A percentile compares a stretch with the other conserved stretches of the same genome.
phyloP scores from a whole-genome alignment of 2,113 vertebrate species.

The Bombycilla garrulus region DNA sequence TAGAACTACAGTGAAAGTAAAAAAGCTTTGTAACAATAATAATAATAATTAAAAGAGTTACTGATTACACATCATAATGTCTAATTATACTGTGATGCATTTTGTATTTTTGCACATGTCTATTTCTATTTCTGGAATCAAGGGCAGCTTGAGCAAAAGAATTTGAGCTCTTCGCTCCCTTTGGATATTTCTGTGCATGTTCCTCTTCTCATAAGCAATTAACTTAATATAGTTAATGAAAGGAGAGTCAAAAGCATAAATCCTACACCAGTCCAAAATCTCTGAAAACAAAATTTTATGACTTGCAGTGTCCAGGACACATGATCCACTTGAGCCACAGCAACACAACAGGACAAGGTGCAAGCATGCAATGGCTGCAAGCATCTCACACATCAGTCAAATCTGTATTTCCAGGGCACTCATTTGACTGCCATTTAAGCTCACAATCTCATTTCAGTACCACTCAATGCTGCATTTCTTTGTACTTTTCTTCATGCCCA shows the following conservation, averaged over 20 bases:
- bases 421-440: not conserved
- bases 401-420: not conserved
- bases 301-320: not conserved
- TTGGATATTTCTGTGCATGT: not conserved
- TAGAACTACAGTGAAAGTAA: not conserved
- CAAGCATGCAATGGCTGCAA: fast-evolving
- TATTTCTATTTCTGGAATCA: not conserved
- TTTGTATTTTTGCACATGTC: not conserved
- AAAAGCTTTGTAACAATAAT: not conserved
- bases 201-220: not conserved
- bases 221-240: not conserved
- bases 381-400: not conserved
- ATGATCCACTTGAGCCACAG: not conserved
- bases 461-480: not conserved
- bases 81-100: not conserved
- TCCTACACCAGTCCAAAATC: not conserved
- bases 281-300: not conserved
- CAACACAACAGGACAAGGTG: fast-evolving
- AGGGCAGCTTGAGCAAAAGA: not conserved
- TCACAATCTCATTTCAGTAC: not conserved
- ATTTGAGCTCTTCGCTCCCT: not conserved
- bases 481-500: not conserved
- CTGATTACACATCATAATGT: not conserved
- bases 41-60: not conserved
- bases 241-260: not conserved